Conservation (phyloP, 2,888 invertebrate species). For the Drosophila limbata region DNA sequence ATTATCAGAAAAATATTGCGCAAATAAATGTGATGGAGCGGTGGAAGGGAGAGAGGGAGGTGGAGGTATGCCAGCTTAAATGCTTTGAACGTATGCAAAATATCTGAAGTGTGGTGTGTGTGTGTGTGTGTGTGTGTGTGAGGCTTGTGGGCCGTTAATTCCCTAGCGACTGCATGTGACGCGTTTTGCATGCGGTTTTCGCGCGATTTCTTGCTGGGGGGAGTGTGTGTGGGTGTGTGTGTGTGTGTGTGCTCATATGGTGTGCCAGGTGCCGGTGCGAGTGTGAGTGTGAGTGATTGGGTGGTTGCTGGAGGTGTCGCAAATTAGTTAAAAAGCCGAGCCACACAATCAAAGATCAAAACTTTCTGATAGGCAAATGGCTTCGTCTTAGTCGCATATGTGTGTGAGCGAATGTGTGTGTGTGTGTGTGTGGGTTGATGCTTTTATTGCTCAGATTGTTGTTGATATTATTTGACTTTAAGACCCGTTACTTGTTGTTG, state of each 20-base stretch:
- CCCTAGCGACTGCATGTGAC: slow-evolving; percentile 77
- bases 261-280: background rate
- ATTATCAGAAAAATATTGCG: slow-evolving; percentile 81
- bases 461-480: slow-evolving; percentile 40
- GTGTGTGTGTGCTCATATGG: slow-evolving; percentile 4
- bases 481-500: slow-evolving; percentile 38
- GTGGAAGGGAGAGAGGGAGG: slow-evolving; percentile 9
- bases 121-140: slow-evolving; percentile 15
- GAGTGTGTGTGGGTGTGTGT: slow-evolving; percentile 9
- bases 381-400: slow-evolving; percentile 19
- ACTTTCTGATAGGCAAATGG: slow-evolving; percentile 69
- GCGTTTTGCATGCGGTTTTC: slow-evolving; percentile 78
- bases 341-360: slow-evolving; percentile 82
- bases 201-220: slow-evolving; percentile 41
- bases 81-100: slow-evolving; percentile 71
- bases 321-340: slow-evolving; percentile 83
- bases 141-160: slow-evolving; percentile 54
- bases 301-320: slow-evolving; percentile 56
- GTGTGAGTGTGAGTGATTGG: background rate
- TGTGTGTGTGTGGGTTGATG: slow-evolving; percentile 41
- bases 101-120: slow-evolving; percentile 34
- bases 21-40: slow-evolving; percentile 64
- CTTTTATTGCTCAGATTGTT: slow-evolving; percentile 54
- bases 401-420: slow-evolving; percentile 18
- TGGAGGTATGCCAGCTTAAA: slow-evolving; percentile 38